These are phyloP conservation scores for Umimayanthus kanabou DNA, from an alignment of 92 coral and sea anemone species.

Conservation along the genomic window DNA sequence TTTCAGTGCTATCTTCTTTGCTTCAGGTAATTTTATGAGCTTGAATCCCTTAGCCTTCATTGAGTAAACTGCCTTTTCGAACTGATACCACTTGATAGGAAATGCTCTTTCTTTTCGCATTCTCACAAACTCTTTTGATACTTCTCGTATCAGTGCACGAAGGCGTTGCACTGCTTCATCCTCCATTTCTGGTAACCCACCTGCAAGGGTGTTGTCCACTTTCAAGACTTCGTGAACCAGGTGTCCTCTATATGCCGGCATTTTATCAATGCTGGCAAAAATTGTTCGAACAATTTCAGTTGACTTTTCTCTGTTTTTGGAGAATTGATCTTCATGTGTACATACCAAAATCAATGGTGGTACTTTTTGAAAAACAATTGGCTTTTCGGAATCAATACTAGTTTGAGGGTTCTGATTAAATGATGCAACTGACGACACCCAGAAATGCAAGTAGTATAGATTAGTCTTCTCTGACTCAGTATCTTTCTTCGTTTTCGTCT, in stretches of 20 bases:
- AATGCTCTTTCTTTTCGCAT: not conserved
- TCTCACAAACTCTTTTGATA: not conserved
- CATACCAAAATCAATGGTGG: not conserved
- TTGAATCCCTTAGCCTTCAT: constrained; percentile 25
- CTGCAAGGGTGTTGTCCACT: not conserved
- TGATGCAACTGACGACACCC: not conserved
- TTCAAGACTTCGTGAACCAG: not conserved
- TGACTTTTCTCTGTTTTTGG: not conserved
- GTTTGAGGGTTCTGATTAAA: not conserved
- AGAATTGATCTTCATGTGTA: not conserved
- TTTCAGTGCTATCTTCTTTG: constrained; percentile 44
- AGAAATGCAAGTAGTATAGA: not conserved
- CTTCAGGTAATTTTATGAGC: constrained; percentile 38
- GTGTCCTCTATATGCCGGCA: not conserved
- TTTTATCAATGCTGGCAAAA: not conserved
- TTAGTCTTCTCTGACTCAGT: not conserved
- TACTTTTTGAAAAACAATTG: not conserved
- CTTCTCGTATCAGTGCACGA: not conserved
- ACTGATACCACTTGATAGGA: constrained; percentile 58
- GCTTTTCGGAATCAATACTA: not conserved
- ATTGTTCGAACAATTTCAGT: not conserved
- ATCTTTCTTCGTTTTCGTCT: not conserved
- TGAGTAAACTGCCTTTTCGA: too few relatives aligned
- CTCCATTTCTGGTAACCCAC: not conserved
- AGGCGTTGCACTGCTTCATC: not conserved